Evolutionary conservation across 2,113 vertebrate species (phyloP), one percentile per base, ranked within the genome.

Genomic region (Menura novaehollandiae): DNA sequence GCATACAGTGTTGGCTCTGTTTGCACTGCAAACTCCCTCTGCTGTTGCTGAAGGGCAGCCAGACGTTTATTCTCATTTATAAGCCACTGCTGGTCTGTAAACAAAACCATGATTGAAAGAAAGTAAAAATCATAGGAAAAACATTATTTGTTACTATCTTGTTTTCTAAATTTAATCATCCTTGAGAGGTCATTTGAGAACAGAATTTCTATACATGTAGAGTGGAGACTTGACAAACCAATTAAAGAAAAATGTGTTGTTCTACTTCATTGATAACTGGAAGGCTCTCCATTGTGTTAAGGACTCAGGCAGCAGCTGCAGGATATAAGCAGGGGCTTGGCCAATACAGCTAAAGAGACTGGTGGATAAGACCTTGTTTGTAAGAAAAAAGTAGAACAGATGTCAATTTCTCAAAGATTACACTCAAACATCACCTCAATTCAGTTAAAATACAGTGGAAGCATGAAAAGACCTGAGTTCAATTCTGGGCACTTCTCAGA

Each of bases 1-100:
- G 76, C 79, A 28, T 43, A 92, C 23, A 93, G 92, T 1, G 92
- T 47, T 24, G 94, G 35, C 44, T 99, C 99, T 37, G 98, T 98
- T 74, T 99, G 99, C 43, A 98, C 98, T 32, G 97, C 94, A 92
- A 98, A 98, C 39, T 98, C 97, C 32, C 97, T 98, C 91, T 97
- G 94, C 85, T 83, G 98, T 22, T 97, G 97, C 60, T 98, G 98
- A 20, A 95, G 94, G 49, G 96, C 73, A 78, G 95, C 90, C 73
- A 98, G 97, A n/a, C 90, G 98, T 81, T 97, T 97, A 68, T 98
- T 98, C 97, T 99, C 98, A 95, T 97, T 97, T 53, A 98, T 84
- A 89, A 99, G 98, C 98, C 98, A 98, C 97, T 98, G 98, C 83
- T 98, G 97, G 93, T 99, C 99, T 99, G 96, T 74, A 91, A 98